phyloP scores from a whole-genome alignment of 2,888 invertebrate species.

The Theodoxus fluviatilis region DNA sequence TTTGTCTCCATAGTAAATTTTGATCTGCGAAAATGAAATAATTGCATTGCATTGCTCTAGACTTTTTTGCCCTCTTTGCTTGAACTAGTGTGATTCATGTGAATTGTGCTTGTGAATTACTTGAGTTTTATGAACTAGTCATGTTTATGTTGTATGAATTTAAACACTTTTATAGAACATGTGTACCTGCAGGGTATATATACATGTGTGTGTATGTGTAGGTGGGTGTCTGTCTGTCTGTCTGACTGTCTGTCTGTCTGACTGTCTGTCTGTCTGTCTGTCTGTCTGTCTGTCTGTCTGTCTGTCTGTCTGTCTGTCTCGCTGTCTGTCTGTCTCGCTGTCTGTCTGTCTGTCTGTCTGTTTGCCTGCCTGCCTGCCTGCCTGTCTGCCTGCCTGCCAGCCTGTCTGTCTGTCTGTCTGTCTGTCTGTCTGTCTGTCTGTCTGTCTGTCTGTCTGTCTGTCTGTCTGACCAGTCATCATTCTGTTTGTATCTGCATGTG shows the following conservation, averaged over 20 bases:
- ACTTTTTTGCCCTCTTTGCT: too few relatives aligned
- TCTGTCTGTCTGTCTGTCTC: neutral
- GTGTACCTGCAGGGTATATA: too few relatives aligned
- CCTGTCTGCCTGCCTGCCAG: neutral
- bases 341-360: neutral
- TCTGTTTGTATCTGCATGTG: neutral
- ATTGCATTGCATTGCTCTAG: neutral
- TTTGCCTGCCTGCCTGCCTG: neutral
- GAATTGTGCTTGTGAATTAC: too few relatives aligned
- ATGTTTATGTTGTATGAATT: too few relatives aligned
- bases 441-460: slow-evolving; percentile 1
- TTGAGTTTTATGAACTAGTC: too few relatives aligned
- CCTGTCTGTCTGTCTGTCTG: neutral
- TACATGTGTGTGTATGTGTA: too few relatives aligned
- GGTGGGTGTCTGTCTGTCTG: too few relatives aligned
- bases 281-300: neutral
- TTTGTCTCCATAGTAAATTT: neutral
- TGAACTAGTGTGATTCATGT: too few relatives aligned
- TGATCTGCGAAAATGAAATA: neutral
- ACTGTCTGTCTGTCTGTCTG: too few relatives aligned
- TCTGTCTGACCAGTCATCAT: too few relatives aligned
- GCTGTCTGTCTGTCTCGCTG: neutral
- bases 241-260: too few relatives aligned
- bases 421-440: neutral
- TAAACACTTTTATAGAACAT: too few relatives aligned